Evolutionary conservation across 1,140 invertebrate species (phyloP).

Genomic region (Diuraphis noxia): DNA sequence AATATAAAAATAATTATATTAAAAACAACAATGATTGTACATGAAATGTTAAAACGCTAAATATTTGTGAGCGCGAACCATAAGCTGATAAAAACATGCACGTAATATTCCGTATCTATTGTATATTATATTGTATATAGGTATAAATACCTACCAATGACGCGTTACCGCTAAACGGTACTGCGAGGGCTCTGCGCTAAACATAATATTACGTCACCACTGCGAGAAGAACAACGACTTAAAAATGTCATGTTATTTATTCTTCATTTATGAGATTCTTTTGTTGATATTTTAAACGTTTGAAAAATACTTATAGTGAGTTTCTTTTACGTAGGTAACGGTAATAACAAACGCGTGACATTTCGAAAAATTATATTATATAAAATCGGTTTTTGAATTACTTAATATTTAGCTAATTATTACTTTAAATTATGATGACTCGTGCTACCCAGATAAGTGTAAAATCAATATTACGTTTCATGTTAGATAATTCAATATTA

Average conservation of each 20-base stretch:
- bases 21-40: no score
- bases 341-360: background rate
- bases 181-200: background rate
- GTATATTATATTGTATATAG: background rate
- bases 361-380: background rate
- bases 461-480: background rate
- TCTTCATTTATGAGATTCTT: background rate
- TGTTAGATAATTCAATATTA: background rate
- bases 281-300: background rate
- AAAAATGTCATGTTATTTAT: background rate
- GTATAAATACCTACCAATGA: background rate
- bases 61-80: background rate
- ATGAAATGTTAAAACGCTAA: background rate
- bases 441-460: background rate
- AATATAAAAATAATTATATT: background rate
- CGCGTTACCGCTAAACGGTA: background rate
- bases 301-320: background rate
- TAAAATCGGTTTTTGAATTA: background rate
- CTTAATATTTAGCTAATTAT: background rate
- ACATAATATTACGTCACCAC: background rate
- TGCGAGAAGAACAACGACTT: background rate
- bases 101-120: no score
- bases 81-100: background rate
- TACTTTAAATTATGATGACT: no score
- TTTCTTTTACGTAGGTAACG: background rate